Percentiles rank a stretch among this genome's conserved stretches.
phyloP scores from a whole-genome alignment of 2,888 invertebrate species.

The Patella pellucida region DNA sequence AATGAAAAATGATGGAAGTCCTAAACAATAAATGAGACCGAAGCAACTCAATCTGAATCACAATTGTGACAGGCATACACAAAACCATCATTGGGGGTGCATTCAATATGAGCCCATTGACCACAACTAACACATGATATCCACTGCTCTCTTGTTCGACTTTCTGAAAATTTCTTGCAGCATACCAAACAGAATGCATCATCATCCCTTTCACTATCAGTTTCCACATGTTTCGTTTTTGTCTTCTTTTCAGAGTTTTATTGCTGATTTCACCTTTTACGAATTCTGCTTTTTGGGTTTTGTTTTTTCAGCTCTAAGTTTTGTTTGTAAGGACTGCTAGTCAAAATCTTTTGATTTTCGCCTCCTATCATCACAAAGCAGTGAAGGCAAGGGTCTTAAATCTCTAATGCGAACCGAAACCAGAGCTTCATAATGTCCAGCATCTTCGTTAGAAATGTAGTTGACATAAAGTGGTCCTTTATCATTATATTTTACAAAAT shows the following conservation, averaged over 20 bases:
- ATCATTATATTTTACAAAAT: neutral
- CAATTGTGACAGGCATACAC: neutral
- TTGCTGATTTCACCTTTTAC: too few relatives aligned
- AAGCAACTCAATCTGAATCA: neutral
- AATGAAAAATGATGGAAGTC: too few relatives aligned
- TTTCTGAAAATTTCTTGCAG: neutral
- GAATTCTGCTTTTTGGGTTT: neutral
- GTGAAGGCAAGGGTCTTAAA: neutral
- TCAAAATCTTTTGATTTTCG: neutral
- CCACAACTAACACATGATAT: neutral
- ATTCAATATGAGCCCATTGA: neutral
- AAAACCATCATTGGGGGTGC: neutral
- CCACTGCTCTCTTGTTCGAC: neutral
- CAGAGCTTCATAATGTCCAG: neutral
- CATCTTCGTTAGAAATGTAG: neutral
- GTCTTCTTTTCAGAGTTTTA: too few relatives aligned
- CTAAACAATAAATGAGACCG: too few relatives aligned
- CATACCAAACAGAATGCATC: neutral
- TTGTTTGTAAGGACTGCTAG: neutral
- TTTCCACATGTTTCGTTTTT: neutral
- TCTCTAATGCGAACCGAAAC: neutral
- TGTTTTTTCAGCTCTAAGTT: neutral
- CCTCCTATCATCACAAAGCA: neutral
- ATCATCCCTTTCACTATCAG: neutral
- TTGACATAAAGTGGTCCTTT: neutral